Evolutionary conservation across 1,140 invertebrate species (phyloP).

Genomic region (Zaprionus africanus): DNA sequence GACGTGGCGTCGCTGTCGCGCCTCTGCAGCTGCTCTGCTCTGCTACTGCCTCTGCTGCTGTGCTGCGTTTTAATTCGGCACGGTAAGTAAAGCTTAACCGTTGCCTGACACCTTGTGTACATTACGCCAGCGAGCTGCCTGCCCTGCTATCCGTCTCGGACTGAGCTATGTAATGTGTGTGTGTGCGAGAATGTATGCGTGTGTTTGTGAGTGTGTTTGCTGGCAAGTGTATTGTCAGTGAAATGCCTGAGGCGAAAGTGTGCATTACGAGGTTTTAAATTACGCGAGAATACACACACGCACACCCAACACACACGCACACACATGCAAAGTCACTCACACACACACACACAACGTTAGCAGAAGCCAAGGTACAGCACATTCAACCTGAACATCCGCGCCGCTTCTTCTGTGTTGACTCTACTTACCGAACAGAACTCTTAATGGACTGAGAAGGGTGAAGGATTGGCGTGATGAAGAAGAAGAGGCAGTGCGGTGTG

Average conservation of each 20-base stretch:
- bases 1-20: neutral
- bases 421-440: conserved; percentile 5
- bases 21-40: neutral
- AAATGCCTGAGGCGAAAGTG: conserved; percentile 78
- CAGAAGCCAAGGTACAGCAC: conserved; percentile 31
- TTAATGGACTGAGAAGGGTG: conserved; percentile 3
- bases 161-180: conserved; percentile 5
- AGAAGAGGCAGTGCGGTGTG: conserved; percentile 25
- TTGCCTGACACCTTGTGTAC: conserved; percentile 75
- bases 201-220: conserved; percentile 42
- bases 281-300: conserved; percentile 69
- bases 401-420: conserved; percentile 9
- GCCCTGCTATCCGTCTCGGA: conserved; percentile 22
- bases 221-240: conserved; percentile 74
- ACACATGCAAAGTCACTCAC: conserved; percentile 1
- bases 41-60: conserved; percentile 1
- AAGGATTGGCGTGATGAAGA: neutral
- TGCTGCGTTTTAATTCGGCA: conserved; percentile 56
- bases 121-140: conserved; percentile 14
- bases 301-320: conserved; percentile 30
- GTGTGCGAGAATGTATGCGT: neutral
- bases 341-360: conserved; percentile 11
- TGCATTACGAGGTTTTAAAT: conserved; percentile 82
- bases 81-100: conserved; percentile 78
- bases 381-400: conserved; percentile 18